These are phyloP conservation scores for Nycticryphes semicollaris DNA, from an alignment of 2,113 vertebrate species.

Conservation along the genomic window DNA sequence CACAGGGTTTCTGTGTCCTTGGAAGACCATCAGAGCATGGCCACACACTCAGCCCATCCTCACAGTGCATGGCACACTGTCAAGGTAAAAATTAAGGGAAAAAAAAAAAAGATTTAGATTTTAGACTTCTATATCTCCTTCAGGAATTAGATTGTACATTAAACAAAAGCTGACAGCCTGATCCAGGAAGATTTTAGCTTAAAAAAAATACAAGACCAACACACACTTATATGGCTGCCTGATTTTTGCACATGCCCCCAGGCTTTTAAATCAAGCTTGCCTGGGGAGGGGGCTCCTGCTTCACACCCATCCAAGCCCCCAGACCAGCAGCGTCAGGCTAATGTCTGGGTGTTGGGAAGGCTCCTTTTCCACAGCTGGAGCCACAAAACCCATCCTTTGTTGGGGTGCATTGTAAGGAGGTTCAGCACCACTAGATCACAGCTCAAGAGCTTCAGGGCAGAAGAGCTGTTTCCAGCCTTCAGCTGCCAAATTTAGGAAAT, in stretches of 20 bases:
- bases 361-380: background rate
- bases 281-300: background rate
- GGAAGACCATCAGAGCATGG: background rate
- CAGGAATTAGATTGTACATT: background rate
- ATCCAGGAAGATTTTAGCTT: background rate
- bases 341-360: background rate
- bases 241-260: background rate
- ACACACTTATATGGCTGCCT: background rate
- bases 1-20: background rate
- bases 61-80: background rate
- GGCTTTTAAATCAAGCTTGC: background rate
- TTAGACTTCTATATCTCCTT: background rate
- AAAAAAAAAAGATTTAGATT: background rate
- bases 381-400: background rate
- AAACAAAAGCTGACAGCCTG: background rate
- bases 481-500: background rate
- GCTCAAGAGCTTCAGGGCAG: background rate
- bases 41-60: background rate
- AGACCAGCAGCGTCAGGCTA: background rate
- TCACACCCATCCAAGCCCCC: background rate
- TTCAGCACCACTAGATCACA: background rate
- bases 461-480: background rate
- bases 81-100: background rate
- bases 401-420: background rate
- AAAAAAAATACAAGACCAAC: background rate